These are phyloP conservation scores for Tragopan temminckii DNA, from an alignment of 2,797 vertebrate species.

Conservation along the genomic window DNA sequence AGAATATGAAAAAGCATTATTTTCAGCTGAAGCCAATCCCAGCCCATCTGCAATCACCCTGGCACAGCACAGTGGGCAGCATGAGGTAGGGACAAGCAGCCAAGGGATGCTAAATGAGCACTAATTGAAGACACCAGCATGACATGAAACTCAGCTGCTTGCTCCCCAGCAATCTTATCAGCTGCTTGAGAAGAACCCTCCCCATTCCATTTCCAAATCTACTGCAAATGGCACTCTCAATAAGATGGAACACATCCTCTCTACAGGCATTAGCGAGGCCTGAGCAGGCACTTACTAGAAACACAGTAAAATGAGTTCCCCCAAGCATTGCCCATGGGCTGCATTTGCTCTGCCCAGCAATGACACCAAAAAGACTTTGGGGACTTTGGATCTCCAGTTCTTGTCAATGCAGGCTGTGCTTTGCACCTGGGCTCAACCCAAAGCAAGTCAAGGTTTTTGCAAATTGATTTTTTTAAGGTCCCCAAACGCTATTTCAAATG, in stretches of 20 bases:
- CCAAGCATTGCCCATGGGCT: rapidly evolving
- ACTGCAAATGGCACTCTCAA: rapidly evolving
- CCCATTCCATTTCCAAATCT: not conserved
- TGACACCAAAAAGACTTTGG: not conserved
- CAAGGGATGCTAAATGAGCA: not conserved
- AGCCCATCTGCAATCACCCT: not conserved
- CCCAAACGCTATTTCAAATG: not conserved
- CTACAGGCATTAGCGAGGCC: not conserved
- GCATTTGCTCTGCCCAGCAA: not conserved
- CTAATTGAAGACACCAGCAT: not conserved
- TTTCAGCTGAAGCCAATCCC: not conserved
- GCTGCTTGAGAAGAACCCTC: not conserved
- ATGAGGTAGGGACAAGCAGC: not conserved
- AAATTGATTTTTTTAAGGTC: not conserved
- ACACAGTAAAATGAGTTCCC: not conserved
- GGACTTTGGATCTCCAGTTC: not conserved
- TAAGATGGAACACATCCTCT: not conserved
- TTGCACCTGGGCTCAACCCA: not conserved
- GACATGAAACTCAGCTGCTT: not conserved
- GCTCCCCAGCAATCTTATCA: not conserved
- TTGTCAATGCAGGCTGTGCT: not conserved
- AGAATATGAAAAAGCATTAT: not conserved
- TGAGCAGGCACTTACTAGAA: not conserved
- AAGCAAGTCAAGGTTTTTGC: not conserved
- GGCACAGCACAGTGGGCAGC: not conserved